Base-by-base conservation (phyloP, 2,888 invertebrate species). In the Hydriomena furcata region DNA sequence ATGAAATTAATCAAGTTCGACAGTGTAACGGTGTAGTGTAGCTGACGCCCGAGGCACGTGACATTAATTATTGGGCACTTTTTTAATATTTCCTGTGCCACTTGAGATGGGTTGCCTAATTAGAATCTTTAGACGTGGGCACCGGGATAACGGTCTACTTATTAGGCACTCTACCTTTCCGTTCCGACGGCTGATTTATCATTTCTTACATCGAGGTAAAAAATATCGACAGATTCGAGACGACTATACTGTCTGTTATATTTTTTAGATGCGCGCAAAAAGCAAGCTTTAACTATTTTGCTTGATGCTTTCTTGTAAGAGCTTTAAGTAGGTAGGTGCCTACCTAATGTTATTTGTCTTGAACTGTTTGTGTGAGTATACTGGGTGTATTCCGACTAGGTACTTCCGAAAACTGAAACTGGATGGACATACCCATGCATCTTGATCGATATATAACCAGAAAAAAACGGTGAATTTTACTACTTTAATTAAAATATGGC, bases 131-230 rank as follows among this genome's bases (percentile, higher is more conserved):
- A 60, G 63, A 67, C 76, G 75, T 77, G 76, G 74, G 75, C 63
- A 60, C 52, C 60, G 58, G 66, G 65, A 67, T 85, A 87, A 84
- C 87, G 84, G 85, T 80, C 71, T 66, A 71, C 65, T 71, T 79
- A 73, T 79, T 72, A 73, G 66, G 61, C 61, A 73, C 69, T 73
- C 67, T 74, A 66, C 63, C 63, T 65, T 70, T 63, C 71, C 63
- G 73, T 74, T 73, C 66, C 61, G 65, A 69, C 59, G 55, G 54
- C 64, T 71, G 67, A 80, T 82, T 76, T 73, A 76, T 79, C 72
- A 68, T 68, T n/a, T n/a, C n/a, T n/a, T 53, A 67, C 60, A 61
- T 59, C 40, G 40, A 44, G 55, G 57, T 61, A 72, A 76, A 71
- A 68, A 69, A 67, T 56, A 55, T 40, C 44, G 49, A 61, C 52